A percentile compares a stretch with the other conserved stretches of the same genome.
phyloP scores from a whole-genome alignment of 64 coral and sea anemone species.

The Montipora cactus region DNA sequence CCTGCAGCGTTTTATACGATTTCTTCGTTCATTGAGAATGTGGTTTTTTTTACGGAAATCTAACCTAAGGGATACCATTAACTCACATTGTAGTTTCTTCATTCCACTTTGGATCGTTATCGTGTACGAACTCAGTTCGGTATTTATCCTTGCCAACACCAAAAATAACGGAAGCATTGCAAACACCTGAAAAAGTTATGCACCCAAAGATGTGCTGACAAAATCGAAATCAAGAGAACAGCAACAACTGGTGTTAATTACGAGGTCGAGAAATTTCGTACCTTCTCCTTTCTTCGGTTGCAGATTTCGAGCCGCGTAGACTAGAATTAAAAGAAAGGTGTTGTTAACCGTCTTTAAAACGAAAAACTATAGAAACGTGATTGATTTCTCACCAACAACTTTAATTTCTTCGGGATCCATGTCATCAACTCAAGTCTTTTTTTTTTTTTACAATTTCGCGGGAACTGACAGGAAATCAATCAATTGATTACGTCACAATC shows the following conservation, averaged over 20 bases:
- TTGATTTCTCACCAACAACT: slow-evolving; percentile 84
- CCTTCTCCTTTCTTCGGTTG: slow-evolving; percentile 82
- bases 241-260: background rate
- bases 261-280: background rate
- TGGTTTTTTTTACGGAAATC: background rate
- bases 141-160: slow-evolving; percentile 97
- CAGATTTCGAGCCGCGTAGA: slow-evolving; percentile 94
- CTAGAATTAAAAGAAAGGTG: slow-evolving; percentile 52
- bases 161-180: slow-evolving; percentile 92
- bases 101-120: slow-evolving; percentile 96
- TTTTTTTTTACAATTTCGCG: slow-evolving; percentile 64
- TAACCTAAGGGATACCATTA: background rate
- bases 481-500: slow-evolving; percentile 40
- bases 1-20: no score
- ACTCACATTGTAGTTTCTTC: slow-evolving; percentile 98
- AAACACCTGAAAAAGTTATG: slow-evolving; percentile 69
- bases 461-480: background rate
- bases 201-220: background rate
- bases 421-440: background rate
- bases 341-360: background rate
- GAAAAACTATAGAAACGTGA: background rate
- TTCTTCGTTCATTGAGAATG: background rate
- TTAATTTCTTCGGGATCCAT: slow-evolving; percentile 96
- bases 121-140: slow-evolving; percentile 79
- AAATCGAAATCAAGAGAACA: background rate